phyloP scores from a whole-genome alignment of 2,888 invertebrate genomes.

The Rhorus exstirpatorius region DNA sequence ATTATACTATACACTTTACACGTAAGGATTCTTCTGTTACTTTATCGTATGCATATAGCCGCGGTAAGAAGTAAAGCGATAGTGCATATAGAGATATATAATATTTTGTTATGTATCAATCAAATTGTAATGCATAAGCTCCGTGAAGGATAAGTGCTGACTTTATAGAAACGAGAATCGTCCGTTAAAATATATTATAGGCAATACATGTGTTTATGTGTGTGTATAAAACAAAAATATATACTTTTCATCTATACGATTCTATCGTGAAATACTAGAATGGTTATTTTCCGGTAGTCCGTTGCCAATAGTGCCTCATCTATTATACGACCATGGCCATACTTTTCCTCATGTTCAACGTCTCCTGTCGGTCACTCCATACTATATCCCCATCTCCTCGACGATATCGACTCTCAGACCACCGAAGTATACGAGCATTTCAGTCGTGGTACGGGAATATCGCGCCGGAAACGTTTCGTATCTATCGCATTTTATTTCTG shows the following conservation, averaged over 20 bases:
- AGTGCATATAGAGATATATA: slow-evolving; percentile 25
- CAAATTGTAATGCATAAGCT: slow-evolving; percentile 50
- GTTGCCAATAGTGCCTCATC: slow-evolving; percentile 55
- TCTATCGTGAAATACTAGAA: slow-evolving; percentile 59
- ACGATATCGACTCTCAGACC: slow-evolving; percentile 47
- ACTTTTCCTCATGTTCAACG: slow-evolving; percentile 52
- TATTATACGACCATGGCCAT: slow-evolving; percentile 54
- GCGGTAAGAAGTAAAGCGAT: slow-evolving; percentile 25
- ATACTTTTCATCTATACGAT: slow-evolving; percentile 31
- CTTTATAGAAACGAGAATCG: slow-evolving; percentile 64
- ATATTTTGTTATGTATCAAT: slow-evolving; percentile 62
- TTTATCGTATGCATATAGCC: slow-evolving; percentile 27
- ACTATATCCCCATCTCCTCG: slow-evolving; percentile 23
- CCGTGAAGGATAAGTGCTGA: slow-evolving; percentile 42
- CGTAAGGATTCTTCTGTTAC: background rate
- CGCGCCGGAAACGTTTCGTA: slow-evolving; percentile 48
- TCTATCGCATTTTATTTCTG: slow-evolving; percentile 22
- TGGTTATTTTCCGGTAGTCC: slow-evolving; percentile 55
- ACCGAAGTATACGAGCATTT: slow-evolving; percentile 48
- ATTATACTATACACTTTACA: background rate
- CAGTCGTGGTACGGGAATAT: slow-evolving; percentile 36
- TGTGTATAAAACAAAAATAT: slow-evolving; percentile 10
- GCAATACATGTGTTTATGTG: background rate
- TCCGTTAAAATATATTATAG: slow-evolving; percentile 50
- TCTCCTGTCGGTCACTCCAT: slow-evolving; percentile 52